Base-by-base conservation (phyloP, 2,888 invertebrate genomes). In the Lasius fuliginosus region DNA sequence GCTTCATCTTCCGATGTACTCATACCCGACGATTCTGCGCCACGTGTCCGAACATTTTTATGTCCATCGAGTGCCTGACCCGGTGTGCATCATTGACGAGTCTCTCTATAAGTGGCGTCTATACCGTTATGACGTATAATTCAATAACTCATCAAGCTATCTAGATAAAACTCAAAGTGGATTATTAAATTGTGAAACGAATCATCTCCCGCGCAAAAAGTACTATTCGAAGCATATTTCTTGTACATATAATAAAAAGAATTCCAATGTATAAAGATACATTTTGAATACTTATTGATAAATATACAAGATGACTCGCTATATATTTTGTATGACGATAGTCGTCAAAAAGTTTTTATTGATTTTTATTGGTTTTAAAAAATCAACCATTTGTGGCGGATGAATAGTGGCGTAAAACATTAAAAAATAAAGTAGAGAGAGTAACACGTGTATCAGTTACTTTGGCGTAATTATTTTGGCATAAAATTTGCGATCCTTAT, bases 41-140 rank as follows among this genome's bases (percentile, higher is more conserved):
- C 77, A 77, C 77, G 71, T 77, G 69, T 69, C 71, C 40, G 56
- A 77, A 77, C 71, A 69, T 69, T 77, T 77, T 77, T 77, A 77
- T 56, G 40, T 30, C 71, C 40, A n/a, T 71, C 77, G 40, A 77
- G 56, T 56, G 30, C 9, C 68, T 9, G 33, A 33, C 11, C 6
- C 18, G 46, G 18, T 53, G 40, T 56, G 15, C 71, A 77, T 77
- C 40, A 65, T 69, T 56, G 71, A 76, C 49, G 67, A 53, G 53
- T 8, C 30, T 8, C 18, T 71, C 33, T 15, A 30, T 77, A 77
- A 77, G 71, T 56, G 77, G 40, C 71, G 15, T 53, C 36, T 77
- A 53, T 53, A 68, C 53, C 12, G 12, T 40, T 30, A 56, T 56
- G 15, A 62, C 9, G 9, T 27, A 36, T 5, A 56, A 40, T 71